A percentile compares a stretch with the other conserved stretches of the same genome.
Evolutionary conservation across 2,113 vertebrate species (phyloP).

Genomic region (Lamprologus lemairii): DNA sequence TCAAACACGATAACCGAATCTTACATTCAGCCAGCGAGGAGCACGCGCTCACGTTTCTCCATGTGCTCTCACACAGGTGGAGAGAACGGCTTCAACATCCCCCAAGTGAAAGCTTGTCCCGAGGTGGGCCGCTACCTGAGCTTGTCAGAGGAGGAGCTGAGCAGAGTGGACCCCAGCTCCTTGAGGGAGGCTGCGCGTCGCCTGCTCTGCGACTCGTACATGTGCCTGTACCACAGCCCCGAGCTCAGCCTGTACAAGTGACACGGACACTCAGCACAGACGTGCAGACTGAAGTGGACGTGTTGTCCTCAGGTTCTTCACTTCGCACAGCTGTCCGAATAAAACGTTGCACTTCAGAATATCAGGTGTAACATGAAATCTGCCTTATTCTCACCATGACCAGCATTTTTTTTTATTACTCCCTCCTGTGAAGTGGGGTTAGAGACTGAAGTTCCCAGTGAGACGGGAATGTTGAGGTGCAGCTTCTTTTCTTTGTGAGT

Average conservation of each 20-base stretch:
- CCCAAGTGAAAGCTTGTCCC: slow-evolving; percentile 71
- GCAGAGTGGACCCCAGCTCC: slow-evolving; percentile 56
- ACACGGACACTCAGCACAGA: neutral
- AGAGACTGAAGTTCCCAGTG: neutral
- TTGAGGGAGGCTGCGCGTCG: slow-evolving; percentile 64
- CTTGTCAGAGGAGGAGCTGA: slow-evolving; percentile 64
- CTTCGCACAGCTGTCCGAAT: neutral
- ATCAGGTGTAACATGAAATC: neutral
- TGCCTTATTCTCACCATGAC: neutral
- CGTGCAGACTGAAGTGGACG: neutral
- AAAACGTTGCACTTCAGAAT: neutral
- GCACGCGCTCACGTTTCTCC: neutral
- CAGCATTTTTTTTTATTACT: neutral
- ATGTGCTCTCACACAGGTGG: slow-evolving; percentile 60
- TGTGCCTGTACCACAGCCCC: slow-evolving; percentile 81
- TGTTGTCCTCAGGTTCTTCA: neutral
- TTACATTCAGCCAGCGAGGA: neutral
- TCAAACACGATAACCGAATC: neutral
- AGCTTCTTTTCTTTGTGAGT: neutral
- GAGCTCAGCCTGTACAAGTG: slow-evolving; percentile 79
- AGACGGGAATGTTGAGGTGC: neutral
- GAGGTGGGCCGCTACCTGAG: slow-evolving; percentile 76
- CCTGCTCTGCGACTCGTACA: slow-evolving; percentile 79
- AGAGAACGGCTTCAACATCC: slow-evolving; percentile 80
- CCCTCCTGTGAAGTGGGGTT: neutral